Evolutionary conservation across 2,797 vertebrate genomes (phyloP).

Genomic region (Pipistrellus pygmaeus): DNA sequence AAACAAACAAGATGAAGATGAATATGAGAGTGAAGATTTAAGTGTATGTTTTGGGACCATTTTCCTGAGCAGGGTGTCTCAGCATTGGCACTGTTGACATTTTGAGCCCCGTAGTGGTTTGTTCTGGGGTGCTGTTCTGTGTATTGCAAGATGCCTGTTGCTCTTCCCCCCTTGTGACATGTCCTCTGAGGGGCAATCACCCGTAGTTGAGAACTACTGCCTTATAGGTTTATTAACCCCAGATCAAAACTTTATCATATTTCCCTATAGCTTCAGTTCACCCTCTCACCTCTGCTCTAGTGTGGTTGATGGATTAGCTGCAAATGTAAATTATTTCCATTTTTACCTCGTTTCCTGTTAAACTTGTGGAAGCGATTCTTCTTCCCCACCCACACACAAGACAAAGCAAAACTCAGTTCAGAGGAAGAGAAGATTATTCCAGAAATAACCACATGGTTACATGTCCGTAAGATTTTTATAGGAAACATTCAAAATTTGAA

Average conservation of each 20-base stretch:
- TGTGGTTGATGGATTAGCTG: background rate
- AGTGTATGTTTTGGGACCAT: constrained; percentile 81
- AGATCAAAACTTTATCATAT: constrained; percentile 25
- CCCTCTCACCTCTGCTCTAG: background rate
- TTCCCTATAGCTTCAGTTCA: background rate
- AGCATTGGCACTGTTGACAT: background rate
- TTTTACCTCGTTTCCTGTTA: background rate
- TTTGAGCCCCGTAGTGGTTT: background rate
- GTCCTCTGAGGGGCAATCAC: background rate
- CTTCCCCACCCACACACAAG: background rate
- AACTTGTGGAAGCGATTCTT: background rate
- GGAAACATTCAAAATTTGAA: constrained; percentile 22
- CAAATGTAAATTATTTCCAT: constrained; percentile 24
- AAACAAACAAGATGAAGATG: constrained; percentile 83
- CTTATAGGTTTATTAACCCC: background rate
- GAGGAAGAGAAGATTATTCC: constrained; percentile 6
- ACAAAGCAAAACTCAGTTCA: background rate
- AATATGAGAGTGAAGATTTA: constrained; percentile 82
- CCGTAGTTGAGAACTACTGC: background rate
- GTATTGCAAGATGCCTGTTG: background rate
- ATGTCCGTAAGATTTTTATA: background rate
- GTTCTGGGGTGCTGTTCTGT: background rate
- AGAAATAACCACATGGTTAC: constrained; percentile 26
- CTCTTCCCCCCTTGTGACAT: background rate
- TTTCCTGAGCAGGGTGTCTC: background rate